A percentile compares a stretch with the other conserved stretches of the same genome.
phyloP scores from a whole-genome alignment of 2,888 invertebrate species.

The Eupsilia transversa region DNA sequence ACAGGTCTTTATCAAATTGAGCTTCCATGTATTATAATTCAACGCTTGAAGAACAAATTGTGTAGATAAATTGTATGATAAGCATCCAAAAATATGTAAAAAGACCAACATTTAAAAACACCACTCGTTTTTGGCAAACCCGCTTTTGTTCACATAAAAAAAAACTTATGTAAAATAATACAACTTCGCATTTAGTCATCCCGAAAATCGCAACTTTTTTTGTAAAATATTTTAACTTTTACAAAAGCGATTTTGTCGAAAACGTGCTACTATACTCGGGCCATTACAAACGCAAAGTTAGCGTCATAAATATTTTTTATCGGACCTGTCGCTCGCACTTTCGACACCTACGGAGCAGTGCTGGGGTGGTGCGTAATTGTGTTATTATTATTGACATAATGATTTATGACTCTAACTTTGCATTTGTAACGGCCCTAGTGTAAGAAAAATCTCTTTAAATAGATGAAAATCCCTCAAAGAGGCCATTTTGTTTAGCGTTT shows the following conservation, averaged over 20 bases:
- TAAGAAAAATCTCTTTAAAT: constrained; percentile 28
- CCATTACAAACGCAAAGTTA: background rate
- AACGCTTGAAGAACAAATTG: background rate
- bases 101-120: constrained; percentile 2
- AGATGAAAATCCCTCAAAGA: constrained; percentile 66
- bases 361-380: background rate
- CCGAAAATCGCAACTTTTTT: background rate
- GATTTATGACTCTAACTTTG: background rate
- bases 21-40: background rate
- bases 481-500: constrained; percentile 64
- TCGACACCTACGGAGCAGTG: background rate
- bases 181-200: constrained; percentile 16
- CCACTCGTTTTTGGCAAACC: constrained; percentile 45
- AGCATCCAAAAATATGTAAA: constrained; percentile 9
- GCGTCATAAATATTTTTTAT: background rate
- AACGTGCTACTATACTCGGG: constrained; percentile 9
- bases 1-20: background rate
- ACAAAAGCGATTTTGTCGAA: constrained; percentile 31
- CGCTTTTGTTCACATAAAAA: constrained; percentile 11
- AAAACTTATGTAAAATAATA: constrained; percentile 27
- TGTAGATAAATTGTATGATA: background rate
- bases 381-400: background rate
- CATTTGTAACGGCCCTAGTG: background rate
- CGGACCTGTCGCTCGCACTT: background rate
- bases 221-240: background rate